These are phyloP conservation scores for Aviceda subcristata DNA, from an alignment of 2,113 vertebrate genomes.

Conservation along the genomic window DNA sequence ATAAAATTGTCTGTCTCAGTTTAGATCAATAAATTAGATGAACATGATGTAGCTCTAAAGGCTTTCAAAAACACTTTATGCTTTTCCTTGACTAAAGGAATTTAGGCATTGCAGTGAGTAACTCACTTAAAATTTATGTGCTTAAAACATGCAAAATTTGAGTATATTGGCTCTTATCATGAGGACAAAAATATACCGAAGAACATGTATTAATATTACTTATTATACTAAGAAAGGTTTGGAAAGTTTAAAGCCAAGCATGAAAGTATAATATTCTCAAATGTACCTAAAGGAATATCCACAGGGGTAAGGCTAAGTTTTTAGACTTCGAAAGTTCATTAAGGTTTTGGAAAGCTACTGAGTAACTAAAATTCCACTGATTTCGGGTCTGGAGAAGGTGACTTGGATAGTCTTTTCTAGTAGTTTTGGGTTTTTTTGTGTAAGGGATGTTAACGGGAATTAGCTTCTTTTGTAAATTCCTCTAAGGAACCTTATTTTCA, in stretches of 20 bases:
- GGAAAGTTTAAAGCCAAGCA: neutral
- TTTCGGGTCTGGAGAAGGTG: neutral
- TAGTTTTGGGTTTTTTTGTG: too few species aligned
- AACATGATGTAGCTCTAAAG: neutral
- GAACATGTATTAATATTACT: neutral
- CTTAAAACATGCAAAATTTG: neutral
- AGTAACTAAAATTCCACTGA: neutral
- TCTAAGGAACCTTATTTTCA: neutral
- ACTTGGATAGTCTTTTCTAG: neutral
- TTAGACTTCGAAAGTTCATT: neutral
- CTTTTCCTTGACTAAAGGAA: neutral
- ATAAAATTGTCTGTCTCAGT: neutral
- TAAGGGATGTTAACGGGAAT: neutral
- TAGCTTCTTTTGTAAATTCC: neutral
- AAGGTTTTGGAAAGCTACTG: neutral
- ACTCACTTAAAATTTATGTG: neutral
- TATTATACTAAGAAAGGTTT: neutral
- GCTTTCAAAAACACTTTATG: neutral
- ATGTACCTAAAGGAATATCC: neutral
- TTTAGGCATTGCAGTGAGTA: neutral
- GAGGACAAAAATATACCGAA: neutral
- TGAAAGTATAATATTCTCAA: neutral
- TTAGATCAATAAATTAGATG: neutral
- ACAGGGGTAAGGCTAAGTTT: neutral
- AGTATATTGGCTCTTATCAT: neutral